Evolutionary conservation across 2,888 invertebrate species (phyloP).

Genomic region (Apantesis nais): DNA sequence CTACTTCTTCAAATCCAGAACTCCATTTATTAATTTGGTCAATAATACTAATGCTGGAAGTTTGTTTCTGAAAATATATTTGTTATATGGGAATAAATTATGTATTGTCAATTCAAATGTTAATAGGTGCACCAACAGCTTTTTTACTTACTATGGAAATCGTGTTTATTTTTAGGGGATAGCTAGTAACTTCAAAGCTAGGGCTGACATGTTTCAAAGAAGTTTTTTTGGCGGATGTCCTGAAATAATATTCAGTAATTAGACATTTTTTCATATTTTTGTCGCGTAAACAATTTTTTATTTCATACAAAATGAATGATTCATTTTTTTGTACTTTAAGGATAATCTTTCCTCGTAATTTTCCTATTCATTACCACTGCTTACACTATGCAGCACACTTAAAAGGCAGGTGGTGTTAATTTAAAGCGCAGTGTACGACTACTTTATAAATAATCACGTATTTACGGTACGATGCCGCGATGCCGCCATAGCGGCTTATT

Average conservation of each 20-base stretch:
- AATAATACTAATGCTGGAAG: conserved; percentile 64
- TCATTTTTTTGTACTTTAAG: background rate
- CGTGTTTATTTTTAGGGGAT: conserved; percentile 70
- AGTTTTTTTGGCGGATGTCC: conserved; percentile 56
- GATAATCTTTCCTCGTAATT: background rate
- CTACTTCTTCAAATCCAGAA: conserved; percentile 75
- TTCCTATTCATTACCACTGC: conserved; percentile 9
- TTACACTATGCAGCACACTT: background rate
- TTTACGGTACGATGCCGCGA: conserved; percentile 48
- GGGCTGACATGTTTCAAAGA: conserved; percentile 50
- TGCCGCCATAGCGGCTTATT: conserved; percentile 30
- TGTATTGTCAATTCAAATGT: background rate
- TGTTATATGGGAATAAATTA: background rate
- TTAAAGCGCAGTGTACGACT: conserved; percentile 58
- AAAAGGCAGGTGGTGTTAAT: conserved; percentile 62
- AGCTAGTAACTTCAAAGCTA: conserved; percentile 71
- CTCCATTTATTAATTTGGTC: conserved; percentile 78
- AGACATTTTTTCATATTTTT: too few relatives aligned
- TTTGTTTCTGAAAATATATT: conserved; percentile 60
- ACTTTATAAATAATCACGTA: conserved; percentile 62
- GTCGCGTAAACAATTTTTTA: background rate
- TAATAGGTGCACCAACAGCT: background rate
- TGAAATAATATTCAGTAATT: conserved; percentile 45
- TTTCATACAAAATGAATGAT: background rate
- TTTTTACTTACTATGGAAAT: conserved; percentile 59